Percentiles rank a stretch among this genome's conserved stretches.
Conservation (phyloP, 1,140 invertebrate genomes). For the Caenorhabditis elegans region DNA sequence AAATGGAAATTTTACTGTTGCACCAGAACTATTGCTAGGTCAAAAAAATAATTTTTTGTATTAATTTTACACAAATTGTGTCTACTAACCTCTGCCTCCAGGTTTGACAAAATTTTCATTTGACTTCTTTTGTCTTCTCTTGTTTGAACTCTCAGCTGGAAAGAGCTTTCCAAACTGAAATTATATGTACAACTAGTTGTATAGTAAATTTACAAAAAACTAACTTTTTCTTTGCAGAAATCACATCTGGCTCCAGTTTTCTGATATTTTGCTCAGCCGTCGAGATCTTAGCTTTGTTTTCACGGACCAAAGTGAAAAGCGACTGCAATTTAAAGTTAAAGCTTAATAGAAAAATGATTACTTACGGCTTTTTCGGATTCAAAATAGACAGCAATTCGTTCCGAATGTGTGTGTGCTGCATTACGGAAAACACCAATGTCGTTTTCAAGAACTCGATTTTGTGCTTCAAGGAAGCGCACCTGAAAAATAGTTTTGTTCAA, state of each 20-base stretch:
- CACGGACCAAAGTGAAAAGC: background rate
- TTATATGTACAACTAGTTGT: background rate
- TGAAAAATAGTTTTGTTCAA: background rate
- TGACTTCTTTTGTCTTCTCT: background rate
- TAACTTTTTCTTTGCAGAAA: background rate
- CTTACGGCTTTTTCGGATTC: constrained; percentile 19
- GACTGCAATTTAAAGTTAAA: background rate
- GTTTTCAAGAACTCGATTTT: background rate
- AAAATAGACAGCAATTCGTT: background rate
- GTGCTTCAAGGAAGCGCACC: background rate
- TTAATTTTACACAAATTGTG: too few relatives aligned
- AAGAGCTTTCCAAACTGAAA: background rate
- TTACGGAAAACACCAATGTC: background rate
- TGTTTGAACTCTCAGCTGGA: background rate
- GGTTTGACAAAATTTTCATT: background rate
- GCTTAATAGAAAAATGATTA: background rate
- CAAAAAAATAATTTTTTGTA: too few relatives aligned
- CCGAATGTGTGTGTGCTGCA: background rate
- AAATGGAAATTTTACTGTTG: too few relatives aligned
- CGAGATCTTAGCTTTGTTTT: background rate
- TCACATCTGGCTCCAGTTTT: background rate
- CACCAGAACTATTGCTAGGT: too few relatives aligned
- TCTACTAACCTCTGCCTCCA: background rate
- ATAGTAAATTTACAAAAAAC: background rate
- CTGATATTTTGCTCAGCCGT: background rate